Conservation (phyloP, 2,797 vertebrate species). For the Huso huso region DNA sequence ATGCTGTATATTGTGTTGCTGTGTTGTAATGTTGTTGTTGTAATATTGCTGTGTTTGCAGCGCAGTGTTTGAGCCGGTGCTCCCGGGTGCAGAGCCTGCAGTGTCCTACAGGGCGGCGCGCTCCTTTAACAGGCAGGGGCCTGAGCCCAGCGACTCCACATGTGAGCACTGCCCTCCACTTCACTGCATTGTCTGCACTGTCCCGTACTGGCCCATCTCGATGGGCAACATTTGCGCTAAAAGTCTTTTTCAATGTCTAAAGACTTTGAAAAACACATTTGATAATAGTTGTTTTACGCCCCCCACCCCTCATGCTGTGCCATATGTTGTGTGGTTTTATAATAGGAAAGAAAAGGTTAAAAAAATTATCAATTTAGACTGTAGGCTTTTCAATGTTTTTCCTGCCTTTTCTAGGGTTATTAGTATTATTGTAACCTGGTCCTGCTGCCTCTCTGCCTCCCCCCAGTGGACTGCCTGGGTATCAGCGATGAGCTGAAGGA, state of each 20-base stretch:
- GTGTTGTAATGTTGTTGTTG: background rate
- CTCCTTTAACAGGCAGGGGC: constrained; percentile 79
- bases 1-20: background rate
- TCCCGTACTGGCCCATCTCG: no score
- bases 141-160: constrained; percentile 73
- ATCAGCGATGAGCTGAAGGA: constrained; percentile 82
- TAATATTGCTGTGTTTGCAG: constrained; percentile 46
- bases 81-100: constrained; percentile 62
- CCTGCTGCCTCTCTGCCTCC: constrained; percentile 23
- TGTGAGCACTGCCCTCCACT: constrained; percentile 55
- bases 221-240: no score
- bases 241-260: no score
- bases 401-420: background rate
- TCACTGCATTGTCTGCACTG: no score
- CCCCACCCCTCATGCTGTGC: no score
- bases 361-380: no score
- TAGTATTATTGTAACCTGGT: background rate
- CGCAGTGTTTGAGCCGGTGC: constrained; percentile 65
- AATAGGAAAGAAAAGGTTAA: no score
- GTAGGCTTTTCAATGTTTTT: no score
- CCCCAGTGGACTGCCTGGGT: constrained; percentile 81
- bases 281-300: no score
- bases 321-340: no score
- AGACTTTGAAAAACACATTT: no score
- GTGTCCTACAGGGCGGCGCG: constrained; percentile 86